A percentile compares a stretch with the other conserved stretches of the same genome.
These are phyloP conservation scores for Meles meles DNA, from an alignment of 2,113 vertebrate genomes.

Conservation along the genomic window DNA sequence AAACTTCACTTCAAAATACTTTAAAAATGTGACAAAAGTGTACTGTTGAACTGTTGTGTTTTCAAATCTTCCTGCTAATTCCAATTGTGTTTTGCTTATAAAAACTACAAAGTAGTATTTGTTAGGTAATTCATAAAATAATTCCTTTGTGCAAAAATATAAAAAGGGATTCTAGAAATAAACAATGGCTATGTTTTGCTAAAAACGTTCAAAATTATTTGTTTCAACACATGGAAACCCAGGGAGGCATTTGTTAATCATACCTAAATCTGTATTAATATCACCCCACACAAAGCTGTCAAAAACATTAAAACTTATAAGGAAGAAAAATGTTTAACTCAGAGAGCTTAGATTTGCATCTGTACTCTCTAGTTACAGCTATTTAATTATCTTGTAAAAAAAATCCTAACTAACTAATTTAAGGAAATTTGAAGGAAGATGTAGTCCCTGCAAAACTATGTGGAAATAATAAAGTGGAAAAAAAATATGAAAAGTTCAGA, in stretches of 20 bases:
- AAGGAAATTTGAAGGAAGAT: slow-evolving; percentile 27
- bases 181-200: background rate
- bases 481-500: background rate
- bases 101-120: background rate
- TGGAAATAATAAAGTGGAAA: background rate
- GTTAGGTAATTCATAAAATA: slow-evolving; percentile 2
- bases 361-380: slow-evolving; percentile 10
- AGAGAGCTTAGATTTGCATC: background rate
- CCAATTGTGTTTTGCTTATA: background rate
- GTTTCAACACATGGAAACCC: background rate
- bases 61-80: background rate
- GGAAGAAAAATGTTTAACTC: background rate
- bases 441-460: background rate
- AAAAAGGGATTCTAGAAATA: background rate
- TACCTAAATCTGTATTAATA: slow-evolving; percentile 48
- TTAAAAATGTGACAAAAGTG: background rate
- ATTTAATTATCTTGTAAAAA: background rate
- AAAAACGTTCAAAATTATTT: background rate
- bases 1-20: slow-evolving; percentile 2
- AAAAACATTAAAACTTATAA: slow-evolving; percentile 34
- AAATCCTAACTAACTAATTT: background rate
- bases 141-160: background rate
- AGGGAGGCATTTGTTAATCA: slow-evolving; percentile 12
- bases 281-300: slow-evolving; percentile 53
- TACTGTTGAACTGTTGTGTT: background rate